Base-by-base conservation (phyloP, 2,797 vertebrate species). In the Siniperca obscura region DNA sequence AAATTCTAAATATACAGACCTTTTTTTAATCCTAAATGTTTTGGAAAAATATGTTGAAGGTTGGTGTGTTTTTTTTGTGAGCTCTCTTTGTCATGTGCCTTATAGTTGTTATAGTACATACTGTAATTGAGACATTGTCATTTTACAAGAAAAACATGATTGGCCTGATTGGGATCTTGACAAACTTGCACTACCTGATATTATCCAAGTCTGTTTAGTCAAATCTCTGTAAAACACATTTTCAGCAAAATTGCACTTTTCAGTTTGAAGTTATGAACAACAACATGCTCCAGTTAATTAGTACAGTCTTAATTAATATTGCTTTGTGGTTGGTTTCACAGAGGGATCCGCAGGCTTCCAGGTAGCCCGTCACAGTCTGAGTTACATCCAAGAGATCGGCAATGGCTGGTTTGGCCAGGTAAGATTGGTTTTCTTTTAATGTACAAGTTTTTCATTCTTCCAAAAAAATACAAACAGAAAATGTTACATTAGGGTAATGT, bases 361-460 rank as follows among this genome's bases (percentile, higher is more conserved):
- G 89, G 93, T 98, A 72, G 92, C 96, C 40, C 97, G 98, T 27
- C 98, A 99, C 87, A 98, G 93, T 94, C 95, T 99, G 73, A 99
- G 97, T 93, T 99, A 99, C 87, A 98, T 99, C 89, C 98, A 99
- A 90, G 98, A 99, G 94, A 98, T 99, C 60, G 98, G 98, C 85
- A 97, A 93, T 72, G 98, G 98, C 88, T 98, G 97, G 96, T 99
- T 99, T 94, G 98, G 98, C 88, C 99, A 99, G 98, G 98, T 99
- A 91, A 92, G 89, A 22, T 10, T 3, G 22, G 0, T 25, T 79
- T 67, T 48, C 3, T 25, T 30, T 22, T 19, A 40, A 14, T 60
- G 7, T 57, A 27, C 10, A 42, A 3, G 16, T 30, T 75, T 55
- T 48, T 3, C 21, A 53, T 11, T 36, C 8, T 7, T 59, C 34